Percentiles rank a stretch among this genome's conserved stretches.
phyloP scores from a whole-genome alignment of 2,797 vertebrate species.

The Monodelphis domestica region DNA sequence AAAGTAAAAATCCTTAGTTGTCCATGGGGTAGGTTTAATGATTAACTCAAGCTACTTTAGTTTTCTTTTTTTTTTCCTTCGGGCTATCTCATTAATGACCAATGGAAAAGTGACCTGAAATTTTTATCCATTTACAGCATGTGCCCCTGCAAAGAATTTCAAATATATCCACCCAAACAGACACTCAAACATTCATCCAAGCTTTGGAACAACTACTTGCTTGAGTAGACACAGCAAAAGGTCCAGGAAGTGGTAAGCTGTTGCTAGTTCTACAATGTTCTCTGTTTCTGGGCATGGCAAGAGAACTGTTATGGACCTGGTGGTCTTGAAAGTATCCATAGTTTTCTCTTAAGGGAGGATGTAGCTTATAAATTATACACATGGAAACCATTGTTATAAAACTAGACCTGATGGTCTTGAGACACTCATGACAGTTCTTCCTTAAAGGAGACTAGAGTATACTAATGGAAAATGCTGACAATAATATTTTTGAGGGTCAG shows the following conservation, averaged over 20 bases:
- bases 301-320: not conserved
- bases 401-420: not conserved
- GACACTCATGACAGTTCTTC: too few species aligned
- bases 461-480: not conserved
- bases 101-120: not conserved
- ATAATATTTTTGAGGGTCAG: not conserved
- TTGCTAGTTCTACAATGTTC: not conserved
- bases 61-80: conserved; percentile 67
- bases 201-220: conserved; percentile 48
- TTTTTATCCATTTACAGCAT: conserved; percentile 41
- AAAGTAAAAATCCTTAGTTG: conserved; percentile 64
- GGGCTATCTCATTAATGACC: conserved; percentile 47
- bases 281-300: not conserved
- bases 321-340: not conserved
- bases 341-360: not conserved
- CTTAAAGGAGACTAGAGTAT: too few species aligned
- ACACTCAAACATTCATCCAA: conserved; percentile 23
- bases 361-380: not conserved
- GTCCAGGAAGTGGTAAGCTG: not conserved
- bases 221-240: conserved; percentile 23
- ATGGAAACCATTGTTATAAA: too few species aligned
- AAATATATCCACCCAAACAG: conserved; percentile 46
- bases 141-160: conserved; percentile 52
- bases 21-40: conserved; percentile 79
- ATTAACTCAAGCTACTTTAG: conserved; percentile 82